Evolutionary conservation across 2,113 vertebrate genomes (phyloP), one percentile per base, ranked within the genome.

Genomic region (Macroglossus sobrinus): DNA sequence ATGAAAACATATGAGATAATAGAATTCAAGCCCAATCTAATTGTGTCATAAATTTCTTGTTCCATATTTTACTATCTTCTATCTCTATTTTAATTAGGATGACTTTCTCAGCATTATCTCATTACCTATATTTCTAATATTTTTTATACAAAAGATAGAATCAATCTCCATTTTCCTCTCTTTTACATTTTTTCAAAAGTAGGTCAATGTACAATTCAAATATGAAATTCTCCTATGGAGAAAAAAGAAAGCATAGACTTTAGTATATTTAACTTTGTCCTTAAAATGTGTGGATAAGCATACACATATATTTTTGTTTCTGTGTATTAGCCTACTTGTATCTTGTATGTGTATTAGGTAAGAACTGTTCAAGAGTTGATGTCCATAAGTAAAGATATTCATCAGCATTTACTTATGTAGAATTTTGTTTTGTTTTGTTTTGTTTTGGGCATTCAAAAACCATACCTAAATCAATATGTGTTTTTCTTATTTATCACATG

Each of bases 401-500:
- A 57, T 53, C 13, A 69, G 19, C 9, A 69, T 66, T 66, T 82
- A 87, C 66, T 78, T 71, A 79, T 53, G 4, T 35, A 59, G 45
- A 2, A 4, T 59, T 33, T 38, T 30, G 5, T 59, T 33, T 38
- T 30, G 26, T 38, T 47, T 40, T 43, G n/a, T 45, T 45, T n/a
- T 45, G 45, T 35, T 78, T 64, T 7, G 21, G 47, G 19, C 63
- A 16, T 78, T 89, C 57, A 81, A 84, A 92, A 64, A n/a, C 30
- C 5, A 94, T n/a, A 8, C 10, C 2, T 75, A 94, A 93, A 75
- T 88, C 21, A 50, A 24, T 28, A 38, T 35, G 24, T 26, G 3
- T 47, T 92, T 90, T 90, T 76, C 76, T 89, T 19, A 50, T 75
- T 93, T 92, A 35, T 97, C 57, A 84, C 21, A 79, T 35, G 33